Base-by-base conservation (phyloP, 2,113 vertebrate genomes). In the Galeopterus variegatus region DNA sequence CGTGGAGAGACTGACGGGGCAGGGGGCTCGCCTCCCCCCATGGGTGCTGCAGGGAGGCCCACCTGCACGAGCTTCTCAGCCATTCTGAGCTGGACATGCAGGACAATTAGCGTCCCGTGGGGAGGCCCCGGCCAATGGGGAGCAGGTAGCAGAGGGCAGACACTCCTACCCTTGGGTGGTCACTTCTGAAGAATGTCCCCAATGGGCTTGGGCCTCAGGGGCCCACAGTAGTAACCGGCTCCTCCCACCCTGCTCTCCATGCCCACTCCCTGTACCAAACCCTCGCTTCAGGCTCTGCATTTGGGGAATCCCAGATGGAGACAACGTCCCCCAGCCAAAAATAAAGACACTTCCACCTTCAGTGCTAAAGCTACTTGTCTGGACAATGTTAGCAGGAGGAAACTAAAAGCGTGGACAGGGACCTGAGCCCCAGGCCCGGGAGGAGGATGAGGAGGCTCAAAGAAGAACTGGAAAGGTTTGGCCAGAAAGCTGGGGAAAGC, bases 271-370 rank as follows among this genome's bases (percentile, higher is more conserved):
- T 19, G 82, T 23, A 48, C 90, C 45, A 28, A 86, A 86, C 69
- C 90, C 70, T 91, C 70, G 87, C 73, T 54, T 79, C 79, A 76
- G 88, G 69, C 21, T 83, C 72, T 41, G 28, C 17, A 4, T 58
- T 26, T 13, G 69, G 36, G 6, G 0, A 31, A 79, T 8, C 19
- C 28, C 4, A 13, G 72, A 31, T 13, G 13, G 50, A 56, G 56
- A 15, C 7, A 8, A 31, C 24, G 4, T 28, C 19, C 62, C 45
- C 6, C 2, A 0, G 28, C 1, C 48, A 24, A 52, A 23, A 17
- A 1, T 6, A 33, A 81, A 81, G 54, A 69, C 19, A 7, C 9
- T 28, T 6, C 28, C 45, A 33, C 28, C 8, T 12, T 18, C 56
- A 3, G 0, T 7, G 19, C 31, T 23, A 10, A 85, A n/a, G 84